Base-by-base conservation (phyloP, 2,113 vertebrate genomes). In the Narcine bancroftii region DNA sequence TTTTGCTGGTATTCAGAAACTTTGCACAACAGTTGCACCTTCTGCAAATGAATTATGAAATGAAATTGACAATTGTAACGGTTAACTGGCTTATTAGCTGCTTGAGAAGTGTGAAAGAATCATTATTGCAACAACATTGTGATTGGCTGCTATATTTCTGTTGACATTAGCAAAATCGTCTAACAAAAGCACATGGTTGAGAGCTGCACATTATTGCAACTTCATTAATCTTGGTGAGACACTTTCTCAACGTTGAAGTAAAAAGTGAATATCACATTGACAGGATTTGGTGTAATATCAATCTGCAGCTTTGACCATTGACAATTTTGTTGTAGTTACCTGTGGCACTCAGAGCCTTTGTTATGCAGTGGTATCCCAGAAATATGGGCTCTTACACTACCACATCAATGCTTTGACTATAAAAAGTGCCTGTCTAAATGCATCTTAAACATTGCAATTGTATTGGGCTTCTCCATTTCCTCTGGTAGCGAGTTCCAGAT, bases 91-190 rank as follows among this genome's bases (percentile, higher is more conserved):
- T 85, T 85, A 85, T 85, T 85, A 85, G 81, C 50, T 85, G 81
- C 81, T 85, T 85, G 81, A 85, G 47, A 56, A 85, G 81, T 85
- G 81, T 85, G 81, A 85, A 85, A 85, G 81, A 56, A 85, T 56
- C 50, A 56, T 85, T 81, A 53, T 81, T 81, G 77, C 77, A 50
- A 21, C 10, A 29, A 81, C 77, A 33, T 85, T 56, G 50, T 47
- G 76, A 79, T 79, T 47, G 76, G 42, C 24, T 56, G 81, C 47
- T 85, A n/a, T 53, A n/a, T n/a, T 85, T 53, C 29, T 33, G 33
- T 85, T 85, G 81, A 56, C 50, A 56, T 13, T 56, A 85, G n/a
- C 81, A 56, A 56, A 85, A 85, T 85, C 50, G 17, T 85, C 56
- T 85, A 47, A 85, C 81, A 17, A n/a, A 69, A 17, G 50, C 79